These are phyloP conservation scores for Zaprionus lachaisei DNA, from an alignment of 1,140 invertebrate species.

Conservation along the genomic window DNA sequence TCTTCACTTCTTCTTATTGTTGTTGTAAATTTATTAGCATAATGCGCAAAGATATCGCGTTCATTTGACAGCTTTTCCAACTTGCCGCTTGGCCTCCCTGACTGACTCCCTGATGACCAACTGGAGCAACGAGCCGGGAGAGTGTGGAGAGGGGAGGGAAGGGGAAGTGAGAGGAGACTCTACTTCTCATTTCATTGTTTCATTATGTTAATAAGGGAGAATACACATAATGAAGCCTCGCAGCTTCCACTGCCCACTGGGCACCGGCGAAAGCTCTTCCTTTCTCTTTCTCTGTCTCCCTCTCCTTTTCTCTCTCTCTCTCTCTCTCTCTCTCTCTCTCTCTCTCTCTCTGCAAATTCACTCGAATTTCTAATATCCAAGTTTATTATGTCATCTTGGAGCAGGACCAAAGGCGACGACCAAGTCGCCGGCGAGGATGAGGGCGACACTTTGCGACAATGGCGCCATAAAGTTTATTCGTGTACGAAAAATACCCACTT, in stretches of 20 bases:
- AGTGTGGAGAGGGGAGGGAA: too few species aligned
- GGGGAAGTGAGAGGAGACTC: not conserved
- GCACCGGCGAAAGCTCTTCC: not conserved
- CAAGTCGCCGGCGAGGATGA: not conserved
- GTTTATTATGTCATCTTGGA: constrained; percentile 60
- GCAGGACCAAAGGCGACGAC: constrained; percentile 30
- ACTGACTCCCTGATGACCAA: constrained; percentile 36
- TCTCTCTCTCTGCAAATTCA: constrained; percentile 27
- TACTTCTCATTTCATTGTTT: constrained; percentile 54
- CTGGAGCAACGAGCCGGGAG: constrained; percentile 3
- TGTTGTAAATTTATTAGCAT: constrained; percentile 75
- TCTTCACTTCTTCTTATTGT: not conserved
- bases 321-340: not conserved
- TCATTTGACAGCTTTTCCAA: constrained; percentile 76
- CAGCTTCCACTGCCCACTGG: constrained; percentile 27
- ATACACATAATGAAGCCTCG: constrained; percentile 46
- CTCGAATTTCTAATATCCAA: constrained; percentile 65
- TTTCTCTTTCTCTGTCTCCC: not conserved
- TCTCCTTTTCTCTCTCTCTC: too few species aligned
- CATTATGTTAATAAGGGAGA: constrained; percentile 78
- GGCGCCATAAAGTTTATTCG: constrained; percentile 68
- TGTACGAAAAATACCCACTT: constrained; percentile 59
- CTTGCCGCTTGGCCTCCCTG: constrained; percentile 43
- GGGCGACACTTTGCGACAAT: constrained; percentile 59
- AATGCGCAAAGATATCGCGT: constrained; percentile 79